A percentile compares a stretch with the other conserved stretches of the same genome.
Conservation (phyloP, 2,797 vertebrate genomes). For the Streptopelia turtur region DNA sequence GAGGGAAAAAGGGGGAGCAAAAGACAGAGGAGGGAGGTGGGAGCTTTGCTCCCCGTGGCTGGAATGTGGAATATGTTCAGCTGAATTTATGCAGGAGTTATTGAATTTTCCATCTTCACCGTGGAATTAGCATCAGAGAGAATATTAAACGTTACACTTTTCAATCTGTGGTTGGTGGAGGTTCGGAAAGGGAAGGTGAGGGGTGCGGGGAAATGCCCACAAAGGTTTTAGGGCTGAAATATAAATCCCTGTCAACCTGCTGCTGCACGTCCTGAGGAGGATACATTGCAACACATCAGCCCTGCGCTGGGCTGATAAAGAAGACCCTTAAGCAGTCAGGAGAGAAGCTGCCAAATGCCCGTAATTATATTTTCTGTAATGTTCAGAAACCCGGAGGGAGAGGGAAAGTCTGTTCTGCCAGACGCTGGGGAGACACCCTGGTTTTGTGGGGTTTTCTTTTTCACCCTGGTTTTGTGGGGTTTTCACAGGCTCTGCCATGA, state of each 20-base stretch:
- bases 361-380: background rate
- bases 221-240: background rate
- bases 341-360: background rate
- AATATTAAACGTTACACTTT: background rate
- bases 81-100: background rate
- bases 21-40: background rate
- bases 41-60: background rate
- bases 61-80: background rate
- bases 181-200: background rate
- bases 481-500: accelerated
- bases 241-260: background rate
- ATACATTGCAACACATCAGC: background rate
- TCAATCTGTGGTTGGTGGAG: background rate
- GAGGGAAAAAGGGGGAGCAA: background rate
- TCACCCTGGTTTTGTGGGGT: background rate
- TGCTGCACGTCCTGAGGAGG: background rate
- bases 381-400: background rate
- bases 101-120: conserved; percentile 13
- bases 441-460: background rate
- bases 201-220: background rate
- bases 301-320: background rate
- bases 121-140: background rate
- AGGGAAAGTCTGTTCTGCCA: background rate
- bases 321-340: background rate
- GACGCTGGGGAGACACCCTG: too few species aligned